These are phyloP conservation scores for Larimichthys polyactis DNA, from an alignment of 2,113 vertebrate species.

Conservation along the genomic window DNA sequence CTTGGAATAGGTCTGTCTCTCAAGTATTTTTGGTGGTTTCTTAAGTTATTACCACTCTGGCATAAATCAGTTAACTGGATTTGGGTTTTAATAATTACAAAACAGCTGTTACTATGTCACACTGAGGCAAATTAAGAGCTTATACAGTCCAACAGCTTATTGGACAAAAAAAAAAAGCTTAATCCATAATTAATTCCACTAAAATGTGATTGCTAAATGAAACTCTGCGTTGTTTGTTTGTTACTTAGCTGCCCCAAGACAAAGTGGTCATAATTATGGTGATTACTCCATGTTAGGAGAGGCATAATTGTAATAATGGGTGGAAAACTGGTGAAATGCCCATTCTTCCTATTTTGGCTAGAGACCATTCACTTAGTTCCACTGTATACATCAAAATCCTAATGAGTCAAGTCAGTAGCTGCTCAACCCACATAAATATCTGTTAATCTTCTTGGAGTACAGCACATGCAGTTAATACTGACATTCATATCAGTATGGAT, in stretches of 20 bases:
- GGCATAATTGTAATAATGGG: slow-evolving; percentile 60
- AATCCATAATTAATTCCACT: slow-evolving; percentile 53
- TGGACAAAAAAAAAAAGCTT: slow-evolving; percentile 28
- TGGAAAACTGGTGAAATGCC: slow-evolving; percentile 35
- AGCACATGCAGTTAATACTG: background rate
- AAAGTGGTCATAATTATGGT: slow-evolving; percentile 59
- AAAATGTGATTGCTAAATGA: slow-evolving; percentile 46
- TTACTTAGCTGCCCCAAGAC: slow-evolving; percentile 26
- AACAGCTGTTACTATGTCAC: background rate
- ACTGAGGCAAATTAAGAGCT: background rate
- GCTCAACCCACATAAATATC: background rate
- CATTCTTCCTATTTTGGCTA: slow-evolving; percentile 30
- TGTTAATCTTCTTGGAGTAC: slow-evolving; percentile 3
- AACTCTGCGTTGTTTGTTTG: slow-evolving; percentile 58
- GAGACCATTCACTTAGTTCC: slow-evolving; percentile 21
- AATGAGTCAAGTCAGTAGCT: background rate
- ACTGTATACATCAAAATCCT: slow-evolving; percentile 9
- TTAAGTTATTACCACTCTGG: background rate
- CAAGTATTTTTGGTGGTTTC: background rate
- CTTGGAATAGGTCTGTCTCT: background rate
- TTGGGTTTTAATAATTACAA: background rate
- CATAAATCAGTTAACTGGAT: background rate
- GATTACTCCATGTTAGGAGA: slow-evolving; percentile 60
- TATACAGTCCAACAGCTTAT: background rate
- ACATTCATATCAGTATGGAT: background rate